Conservation (phyloP, 2,888 invertebrate genomes). For the Odontothrips loti region DNA sequence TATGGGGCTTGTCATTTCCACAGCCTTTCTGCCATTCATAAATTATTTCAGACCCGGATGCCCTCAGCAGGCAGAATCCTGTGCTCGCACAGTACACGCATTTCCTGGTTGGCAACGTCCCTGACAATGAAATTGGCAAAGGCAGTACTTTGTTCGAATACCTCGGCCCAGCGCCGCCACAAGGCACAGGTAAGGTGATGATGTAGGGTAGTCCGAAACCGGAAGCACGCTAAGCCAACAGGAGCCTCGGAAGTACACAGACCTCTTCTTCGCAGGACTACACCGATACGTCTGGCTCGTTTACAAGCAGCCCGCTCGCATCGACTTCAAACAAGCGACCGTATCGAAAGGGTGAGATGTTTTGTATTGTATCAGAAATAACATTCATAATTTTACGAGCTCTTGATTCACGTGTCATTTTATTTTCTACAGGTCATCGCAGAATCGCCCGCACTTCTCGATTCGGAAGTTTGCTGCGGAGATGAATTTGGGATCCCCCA, state of each 20-base stretch:
- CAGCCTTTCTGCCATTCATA: too few relatives aligned
- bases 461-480: background rate
- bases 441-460: background rate
- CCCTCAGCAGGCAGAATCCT: slow-evolving; percentile 73
- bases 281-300: slow-evolving; percentile 75
- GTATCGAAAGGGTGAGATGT: background rate
- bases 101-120: slow-evolving; percentile 83
- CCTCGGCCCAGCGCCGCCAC: slow-evolving; percentile 77
- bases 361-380: too few relatives aligned
- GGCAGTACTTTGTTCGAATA: slow-evolving; percentile 74
- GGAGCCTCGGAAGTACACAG: background rate
- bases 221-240: too few relatives aligned
- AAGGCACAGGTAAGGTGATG: background rate
- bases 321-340: background rate
- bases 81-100: slow-evolving; percentile 82
- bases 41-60: slow-evolving; percentile 82
- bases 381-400: too few relatives aligned
- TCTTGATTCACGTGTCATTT: too few relatives aligned
- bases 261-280: slow-evolving; percentile 46
- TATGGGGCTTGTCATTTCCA: too few relatives aligned
- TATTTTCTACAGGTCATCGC: too few relatives aligned
- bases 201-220: too few relatives aligned
- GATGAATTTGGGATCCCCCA: background rate
- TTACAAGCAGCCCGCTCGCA: slow-evolving; percentile 61
- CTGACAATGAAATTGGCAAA: slow-evolving; percentile 60